Evolutionary conservation across 2,888 invertebrate species (phyloP).

Genomic region (Achlya flavicornis): DNA sequence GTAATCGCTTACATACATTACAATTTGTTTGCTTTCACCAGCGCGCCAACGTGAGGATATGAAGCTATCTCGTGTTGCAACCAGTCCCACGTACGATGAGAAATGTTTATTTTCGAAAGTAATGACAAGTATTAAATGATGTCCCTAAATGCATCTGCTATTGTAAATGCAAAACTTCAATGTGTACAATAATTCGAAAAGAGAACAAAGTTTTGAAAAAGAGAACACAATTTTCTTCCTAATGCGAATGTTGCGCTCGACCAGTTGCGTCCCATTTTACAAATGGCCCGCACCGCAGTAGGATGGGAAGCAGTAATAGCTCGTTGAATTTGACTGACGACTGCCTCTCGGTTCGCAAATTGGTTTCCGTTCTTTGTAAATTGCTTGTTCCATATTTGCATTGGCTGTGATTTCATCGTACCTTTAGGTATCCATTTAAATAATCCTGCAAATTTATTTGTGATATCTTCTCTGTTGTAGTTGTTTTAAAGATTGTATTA

Average conservation of each 20-base stretch:
- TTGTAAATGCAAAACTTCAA: constrained; percentile 20
- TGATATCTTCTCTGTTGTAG: neutral
- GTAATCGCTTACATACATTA: constrained; percentile 51
- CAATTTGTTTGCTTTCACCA: constrained; percentile 76
- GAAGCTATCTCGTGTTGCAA: constrained; percentile 51
- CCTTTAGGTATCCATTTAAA: neutral
- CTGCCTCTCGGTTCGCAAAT: constrained; percentile 54
- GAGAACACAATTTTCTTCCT: constrained; percentile 24
- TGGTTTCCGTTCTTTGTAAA: constrained; percentile 61
- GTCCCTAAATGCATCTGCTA: constrained; percentile 5
- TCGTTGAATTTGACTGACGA: constrained; percentile 59
- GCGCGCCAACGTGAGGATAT: constrained; percentile 60
- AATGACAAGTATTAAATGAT: constrained; percentile 30
- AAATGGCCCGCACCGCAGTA: constrained; percentile 39
- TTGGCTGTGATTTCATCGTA: constrained; percentile 35
- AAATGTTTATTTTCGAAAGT: constrained; percentile 52
- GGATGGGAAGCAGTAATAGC: constrained; percentile 62
- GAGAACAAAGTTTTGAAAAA: constrained; percentile 14
- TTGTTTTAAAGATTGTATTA: neutral
- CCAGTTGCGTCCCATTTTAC: constrained; percentile 46
- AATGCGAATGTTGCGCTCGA: constrained; percentile 10
- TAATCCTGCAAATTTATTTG: neutral
- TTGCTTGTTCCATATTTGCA: constrained; percentile 54
- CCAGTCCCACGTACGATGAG: constrained; percentile 49
- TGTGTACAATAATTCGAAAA: neutral